Evolutionary conservation across 2,113 vertebrate species (phyloP).

Genomic region (Callopanchax toddi): DNA sequence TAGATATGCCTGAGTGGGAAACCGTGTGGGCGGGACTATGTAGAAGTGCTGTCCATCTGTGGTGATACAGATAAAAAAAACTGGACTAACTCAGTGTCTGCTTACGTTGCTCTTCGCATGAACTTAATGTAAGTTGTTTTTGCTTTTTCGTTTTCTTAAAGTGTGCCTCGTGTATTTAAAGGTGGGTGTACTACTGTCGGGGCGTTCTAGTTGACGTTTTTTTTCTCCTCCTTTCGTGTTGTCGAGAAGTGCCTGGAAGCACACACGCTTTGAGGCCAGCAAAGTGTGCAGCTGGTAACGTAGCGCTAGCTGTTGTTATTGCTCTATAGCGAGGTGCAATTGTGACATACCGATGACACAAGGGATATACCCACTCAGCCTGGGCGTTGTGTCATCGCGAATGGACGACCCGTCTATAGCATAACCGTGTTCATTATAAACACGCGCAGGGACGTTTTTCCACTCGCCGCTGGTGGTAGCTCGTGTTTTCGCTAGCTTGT

Average conservation of each 20-base stretch:
- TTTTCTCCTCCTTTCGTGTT: slow-evolving; percentile 23
- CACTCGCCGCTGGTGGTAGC: neutral
- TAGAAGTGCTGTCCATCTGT: slow-evolving; percentile 72
- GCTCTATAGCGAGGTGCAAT: slow-evolving; percentile 44
- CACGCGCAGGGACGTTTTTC: neutral
- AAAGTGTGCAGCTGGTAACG: slow-evolving; percentile 39
- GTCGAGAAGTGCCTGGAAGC: slow-evolving; percentile 49
- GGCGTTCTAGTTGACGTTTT: slow-evolving; percentile 3
- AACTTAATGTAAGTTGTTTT: slow-evolving; percentile 76
- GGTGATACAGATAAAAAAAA: slow-evolving; percentile 66
- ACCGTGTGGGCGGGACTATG: slow-evolving; percentile 68
- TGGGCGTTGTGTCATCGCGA: slow-evolving; percentile 18
- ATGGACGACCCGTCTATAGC: slow-evolving; percentile 1
- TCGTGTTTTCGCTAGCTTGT: slow-evolving; percentile 10
- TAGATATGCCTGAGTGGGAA: slow-evolving; percentile 70
- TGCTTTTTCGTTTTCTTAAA: neutral
- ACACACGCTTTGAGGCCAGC: slow-evolving; percentile 37
- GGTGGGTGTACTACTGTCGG: neutral
- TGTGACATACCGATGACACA: slow-evolving; percentile 51
- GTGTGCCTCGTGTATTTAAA: neutral
- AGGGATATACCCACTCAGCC: slow-evolving; percentile 33
- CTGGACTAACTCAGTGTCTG: slow-evolving; percentile 59
- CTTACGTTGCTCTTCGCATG: slow-evolving; percentile 50
- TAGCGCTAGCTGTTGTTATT: slow-evolving; percentile 50
- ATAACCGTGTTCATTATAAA: neutral